A percentile compares a stretch with the other conserved stretches of the same genome.
Conservation (phyloP, 53 echinoderm and acorn worm genomes). For the Echinometra lucunter region DNA sequence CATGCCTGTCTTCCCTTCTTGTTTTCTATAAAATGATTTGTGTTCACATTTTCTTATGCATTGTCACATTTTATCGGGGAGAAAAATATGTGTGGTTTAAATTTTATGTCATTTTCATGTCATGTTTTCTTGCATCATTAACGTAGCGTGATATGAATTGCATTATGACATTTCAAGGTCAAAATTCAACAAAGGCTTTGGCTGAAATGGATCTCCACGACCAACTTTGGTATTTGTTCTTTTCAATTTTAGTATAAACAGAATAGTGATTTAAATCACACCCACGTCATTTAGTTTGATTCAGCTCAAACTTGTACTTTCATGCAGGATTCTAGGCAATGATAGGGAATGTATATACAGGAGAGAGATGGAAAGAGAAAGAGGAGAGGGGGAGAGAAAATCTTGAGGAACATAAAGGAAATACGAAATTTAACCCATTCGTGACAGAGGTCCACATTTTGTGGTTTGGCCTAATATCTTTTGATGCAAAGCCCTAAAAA, state of each 20-base stretch:
- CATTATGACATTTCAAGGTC: constrained; percentile 3
- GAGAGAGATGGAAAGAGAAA: no score
- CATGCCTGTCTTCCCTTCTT: not conserved
- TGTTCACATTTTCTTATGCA: not conserved
- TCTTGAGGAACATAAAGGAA: no score
- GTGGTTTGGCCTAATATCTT: no score
- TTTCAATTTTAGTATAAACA: not conserved
- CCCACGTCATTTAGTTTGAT: not conserved
- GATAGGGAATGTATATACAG: not conserved
- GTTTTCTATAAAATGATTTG: not conserved
- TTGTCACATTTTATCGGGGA: not conserved
- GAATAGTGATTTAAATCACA: not conserved
- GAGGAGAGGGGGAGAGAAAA: no score
- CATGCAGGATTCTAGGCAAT: not conserved
- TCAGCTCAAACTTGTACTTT: not conserved
- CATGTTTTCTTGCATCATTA: not conserved
- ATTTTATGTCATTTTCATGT: not conserved
- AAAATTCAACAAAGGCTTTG: not conserved
- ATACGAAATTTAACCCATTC: no score
- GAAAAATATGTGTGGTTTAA: no score
- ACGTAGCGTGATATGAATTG: not conserved
- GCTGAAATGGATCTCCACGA: not conserved
- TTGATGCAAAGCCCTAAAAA: no score
- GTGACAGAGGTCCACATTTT: no score
- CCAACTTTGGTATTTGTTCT: not conserved